These are phyloP conservation scores for Pseudanteris insignis DNA, from an alignment of 2,888 invertebrate genomes.

Conservation along the genomic window DNA sequence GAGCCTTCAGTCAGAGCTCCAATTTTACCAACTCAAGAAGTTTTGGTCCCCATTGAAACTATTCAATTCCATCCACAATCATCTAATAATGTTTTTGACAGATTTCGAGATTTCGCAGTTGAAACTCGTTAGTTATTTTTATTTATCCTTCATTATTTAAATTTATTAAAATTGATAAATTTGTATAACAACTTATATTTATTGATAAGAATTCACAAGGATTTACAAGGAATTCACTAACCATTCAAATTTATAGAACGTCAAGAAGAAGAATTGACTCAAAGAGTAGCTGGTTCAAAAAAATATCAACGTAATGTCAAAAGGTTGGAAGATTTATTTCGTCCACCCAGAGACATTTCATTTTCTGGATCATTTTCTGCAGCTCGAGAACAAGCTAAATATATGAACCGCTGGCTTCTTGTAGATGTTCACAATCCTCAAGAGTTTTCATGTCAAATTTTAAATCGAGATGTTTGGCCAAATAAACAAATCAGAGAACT, in stretches of 20 bases:
- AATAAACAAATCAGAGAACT: constrained; percentile 71
- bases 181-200: too few species aligned
- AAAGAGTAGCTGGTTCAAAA: constrained; percentile 55
- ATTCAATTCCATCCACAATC: constrained; percentile 57
- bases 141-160: too few species aligned
- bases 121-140: constrained; percentile 57
- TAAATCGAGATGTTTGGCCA: constrained; percentile 79
- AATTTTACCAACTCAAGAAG: constrained; percentile 61
- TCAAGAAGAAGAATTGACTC: constrained; percentile 64
- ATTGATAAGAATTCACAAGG: too few species aligned
- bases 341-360: constrained; percentile 75
- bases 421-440: constrained; percentile 77
- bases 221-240: too few species aligned
- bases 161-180: too few species aligned
- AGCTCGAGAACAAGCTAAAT: constrained; percentile 70
- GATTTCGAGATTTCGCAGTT: constrained; percentile 64
- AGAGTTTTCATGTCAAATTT: constrained; percentile 75
- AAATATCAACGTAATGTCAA: constrained; percentile 63
- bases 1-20: constrained; percentile 58
- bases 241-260: too few species aligned
- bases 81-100: constrained; percentile 60
- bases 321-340: constrained; percentile 74
- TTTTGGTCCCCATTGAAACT: constrained; percentile 59
- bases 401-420: constrained; percentile 73
- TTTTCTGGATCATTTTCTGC: constrained; percentile 72